Conservation (phyloP, 92 coral and sea anemone genomes). For the Palythoa grandis region DNA sequence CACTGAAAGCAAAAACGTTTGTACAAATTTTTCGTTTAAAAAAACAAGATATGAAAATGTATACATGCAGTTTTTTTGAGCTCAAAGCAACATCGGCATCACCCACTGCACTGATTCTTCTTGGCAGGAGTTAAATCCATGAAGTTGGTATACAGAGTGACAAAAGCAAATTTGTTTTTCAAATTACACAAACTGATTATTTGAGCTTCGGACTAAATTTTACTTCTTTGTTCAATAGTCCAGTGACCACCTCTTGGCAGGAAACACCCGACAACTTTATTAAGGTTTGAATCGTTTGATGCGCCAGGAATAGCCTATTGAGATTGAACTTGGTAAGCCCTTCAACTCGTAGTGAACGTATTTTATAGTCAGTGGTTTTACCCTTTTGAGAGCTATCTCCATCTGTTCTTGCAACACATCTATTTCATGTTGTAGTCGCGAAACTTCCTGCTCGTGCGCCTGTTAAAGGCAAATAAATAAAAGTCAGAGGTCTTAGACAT, state of each 20-base stretch:
- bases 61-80: neutral
- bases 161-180: no score
- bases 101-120: neutral
- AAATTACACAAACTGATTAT: no score
- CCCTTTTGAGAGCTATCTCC: slow-evolving; percentile 87
- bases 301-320: no score
- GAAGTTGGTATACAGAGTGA: neutral
- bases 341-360: no score
- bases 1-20: slow-evolving; percentile 57
- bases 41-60: neutral
- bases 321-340: no score
- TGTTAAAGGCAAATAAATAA: slow-evolving; percentile 14
- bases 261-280: no score
- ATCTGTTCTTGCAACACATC: slow-evolving; percentile 77
- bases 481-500: neutral
- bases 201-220: no score
- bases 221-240: no score
- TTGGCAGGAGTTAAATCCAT: neutral
- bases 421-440: slow-evolving; percentile 78
- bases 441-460: slow-evolving; percentile 79
- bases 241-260: no score
- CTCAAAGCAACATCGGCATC: neutral
- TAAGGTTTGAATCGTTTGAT: no score
- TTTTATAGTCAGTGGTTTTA: neutral
- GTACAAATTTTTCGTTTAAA: neutral